A percentile compares a stretch with the other conserved stretches of the same genome.
These are phyloP conservation scores for Tympanuchus pallidicinctus DNA, from an alignment of 2,113 vertebrate species.

Conservation along the genomic window DNA sequence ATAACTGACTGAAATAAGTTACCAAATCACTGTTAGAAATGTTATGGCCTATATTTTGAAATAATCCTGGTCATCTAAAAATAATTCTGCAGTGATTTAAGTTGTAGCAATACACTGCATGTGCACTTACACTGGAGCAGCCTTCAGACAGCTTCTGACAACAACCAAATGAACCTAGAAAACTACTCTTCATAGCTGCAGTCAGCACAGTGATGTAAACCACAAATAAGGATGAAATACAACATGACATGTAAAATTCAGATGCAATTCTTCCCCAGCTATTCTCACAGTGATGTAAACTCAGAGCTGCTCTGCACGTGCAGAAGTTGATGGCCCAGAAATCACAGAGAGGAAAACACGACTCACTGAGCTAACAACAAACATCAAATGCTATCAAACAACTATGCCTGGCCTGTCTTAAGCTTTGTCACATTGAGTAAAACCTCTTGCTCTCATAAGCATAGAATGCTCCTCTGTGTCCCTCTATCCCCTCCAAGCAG, in stretches of 20 bases:
- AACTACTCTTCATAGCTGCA: neutral
- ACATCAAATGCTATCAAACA: neutral
- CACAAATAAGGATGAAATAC: neutral
- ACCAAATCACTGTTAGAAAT: slow-evolving; percentile 16
- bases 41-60: slow-evolving; percentile 23
- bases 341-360: neutral
- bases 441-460: neutral
- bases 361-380: neutral
- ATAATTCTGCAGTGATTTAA: slow-evolving; percentile 1
- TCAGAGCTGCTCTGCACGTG: neutral
- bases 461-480: neutral
- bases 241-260: neutral
- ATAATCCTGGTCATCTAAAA: slow-evolving; percentile 47
- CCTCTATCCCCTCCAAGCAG: neutral
- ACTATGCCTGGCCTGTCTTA: neutral
- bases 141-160: neutral
- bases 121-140: neutral
- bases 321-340: neutral
- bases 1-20: neutral
- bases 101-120: neutral
- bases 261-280: neutral
- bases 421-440: neutral
- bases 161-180: neutral
- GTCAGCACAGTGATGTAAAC: neutral
- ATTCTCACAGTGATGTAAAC: neutral